These are phyloP conservation scores for Catostomus latipinnis DNA, from an alignment of 2,797 vertebrate species.

Conservation along the genomic window DNA sequence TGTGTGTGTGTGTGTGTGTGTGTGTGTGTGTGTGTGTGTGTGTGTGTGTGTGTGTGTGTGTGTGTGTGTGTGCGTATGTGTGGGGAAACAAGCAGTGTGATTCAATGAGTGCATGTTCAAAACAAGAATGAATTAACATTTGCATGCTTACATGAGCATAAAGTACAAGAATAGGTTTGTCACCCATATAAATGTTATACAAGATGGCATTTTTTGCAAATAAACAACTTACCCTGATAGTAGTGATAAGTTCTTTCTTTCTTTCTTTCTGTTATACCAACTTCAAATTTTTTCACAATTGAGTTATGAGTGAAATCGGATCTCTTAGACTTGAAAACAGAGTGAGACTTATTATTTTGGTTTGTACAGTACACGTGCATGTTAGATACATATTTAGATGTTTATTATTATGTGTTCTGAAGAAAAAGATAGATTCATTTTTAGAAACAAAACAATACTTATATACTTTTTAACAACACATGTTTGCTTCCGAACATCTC, in stretches of 20 bases:
- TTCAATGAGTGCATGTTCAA: constrained; percentile 12
- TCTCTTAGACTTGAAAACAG: too few species aligned
- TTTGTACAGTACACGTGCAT: neutral
- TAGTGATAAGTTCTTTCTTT: neutral
- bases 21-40: too few species aligned
- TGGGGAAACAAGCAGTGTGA: neutral
- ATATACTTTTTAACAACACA: too few species aligned
- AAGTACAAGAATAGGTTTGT: too few species aligned
- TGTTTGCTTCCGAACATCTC: too few species aligned
- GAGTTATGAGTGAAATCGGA: too few species aligned
- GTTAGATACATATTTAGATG: neutral
- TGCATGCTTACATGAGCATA: neutral
- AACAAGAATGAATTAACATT: constrained; percentile 14
- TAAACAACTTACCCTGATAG: neutral
- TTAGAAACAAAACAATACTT: too few species aligned
- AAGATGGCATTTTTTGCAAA: constrained; percentile 1
- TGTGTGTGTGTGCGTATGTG: too few species aligned
- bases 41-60: too few species aligned
- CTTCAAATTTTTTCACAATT: constrained; percentile 3
- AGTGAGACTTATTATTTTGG: too few species aligned
- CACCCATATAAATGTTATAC: neutral
- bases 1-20: too few species aligned
- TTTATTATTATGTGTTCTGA: neutral
- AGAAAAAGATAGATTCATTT: too few species aligned
- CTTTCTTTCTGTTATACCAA: neutral